Evolutionary conservation across 2,797 vertebrate genomes (phyloP), one percentile per base, ranked within the genome.

Genomic region (Emydoidea blandingii): DNA sequence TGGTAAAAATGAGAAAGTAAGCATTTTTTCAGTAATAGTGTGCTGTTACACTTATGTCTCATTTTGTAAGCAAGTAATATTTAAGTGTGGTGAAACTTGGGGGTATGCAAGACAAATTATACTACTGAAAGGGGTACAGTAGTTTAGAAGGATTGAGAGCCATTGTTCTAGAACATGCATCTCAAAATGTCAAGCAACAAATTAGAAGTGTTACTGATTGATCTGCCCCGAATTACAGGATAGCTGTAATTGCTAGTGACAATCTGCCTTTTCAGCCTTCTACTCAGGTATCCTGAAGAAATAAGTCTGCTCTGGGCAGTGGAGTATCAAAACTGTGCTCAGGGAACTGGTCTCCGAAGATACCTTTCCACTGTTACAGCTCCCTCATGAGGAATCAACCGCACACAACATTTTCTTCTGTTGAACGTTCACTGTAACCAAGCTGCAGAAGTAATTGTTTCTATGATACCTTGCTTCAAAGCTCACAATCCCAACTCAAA

Each of bases 351-450:
- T 74, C 23, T 76, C 72, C 47, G 72, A 49, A 86, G 47, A 57
- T 53, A 85, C 72, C 85, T 86, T 5, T 59, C 81, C 10, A 27
- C 53, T 31, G 47, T 3, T 85, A 78, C 83, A 79, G 3, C 31
- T 23, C 25, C 4, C 5, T 3, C 23, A 23, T 8, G 37, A 53
- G 25, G 49, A 31, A 57, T 0, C 0, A 57, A 54, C 54, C 5
- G 0, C 0, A 1, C 50, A 25, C 18, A 7, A 8, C 83, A 47
- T 50, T 81, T 87, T 57, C 74, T 92, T 65, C 82, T 88, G 79
- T 62, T 41, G 81, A 31, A 1, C 1, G 2, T n/a, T 21, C 0
- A 1, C 85, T 68, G 79, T 52, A 59, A 79, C 34, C 0, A 0
- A 90, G 81, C 57, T 93, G 83, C 76, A 7, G 5, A 29, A 29